A percentile compares a stretch with the other conserved stretches of the same genome.
These are phyloP conservation scores for Pyrrhosoma nymphula DNA, from an alignment of 2,888 invertebrate species.

Conservation along the genomic window DNA sequence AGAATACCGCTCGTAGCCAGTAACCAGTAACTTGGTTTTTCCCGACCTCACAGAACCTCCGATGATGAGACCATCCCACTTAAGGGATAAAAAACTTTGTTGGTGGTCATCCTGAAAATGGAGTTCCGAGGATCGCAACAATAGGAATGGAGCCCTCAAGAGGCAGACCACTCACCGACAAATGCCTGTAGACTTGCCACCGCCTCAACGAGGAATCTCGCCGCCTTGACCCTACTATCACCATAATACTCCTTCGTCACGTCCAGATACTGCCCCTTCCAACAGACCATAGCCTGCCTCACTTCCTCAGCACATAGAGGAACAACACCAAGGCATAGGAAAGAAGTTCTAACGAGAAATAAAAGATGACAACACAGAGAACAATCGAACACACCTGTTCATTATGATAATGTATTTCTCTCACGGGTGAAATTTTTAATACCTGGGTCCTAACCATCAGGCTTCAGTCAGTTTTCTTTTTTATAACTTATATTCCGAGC, in stretches of 20 bases:
- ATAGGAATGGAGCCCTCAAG: neutral
- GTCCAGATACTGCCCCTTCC: neutral
- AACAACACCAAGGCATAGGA: neutral
- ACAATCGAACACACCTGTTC: neutral
- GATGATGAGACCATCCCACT: neutral
- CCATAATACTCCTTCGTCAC: neutral
- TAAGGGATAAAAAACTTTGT: neutral
- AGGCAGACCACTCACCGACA: neutral
- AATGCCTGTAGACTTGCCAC: neutral
- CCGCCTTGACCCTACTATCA: neutral
- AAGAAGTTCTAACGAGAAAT: neutral
- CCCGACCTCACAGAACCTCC: neutral
- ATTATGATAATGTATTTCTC: neutral
- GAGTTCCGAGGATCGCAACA: neutral
- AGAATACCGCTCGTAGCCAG: too few species aligned
- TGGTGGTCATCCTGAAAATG: neutral
- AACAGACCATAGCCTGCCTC: neutral
- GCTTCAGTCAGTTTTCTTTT: too few species aligned
- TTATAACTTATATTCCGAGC: too few species aligned
- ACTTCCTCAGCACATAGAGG: neutral
- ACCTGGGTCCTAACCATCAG: too few species aligned
- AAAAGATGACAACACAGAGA: neutral
- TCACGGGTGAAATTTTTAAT: neutral
- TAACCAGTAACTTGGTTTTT: neutral
- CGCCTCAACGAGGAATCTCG: neutral